phyloP scores from a whole-genome alignment of 2,888 invertebrate genomes.

The Heteropelma amictum region DNA sequence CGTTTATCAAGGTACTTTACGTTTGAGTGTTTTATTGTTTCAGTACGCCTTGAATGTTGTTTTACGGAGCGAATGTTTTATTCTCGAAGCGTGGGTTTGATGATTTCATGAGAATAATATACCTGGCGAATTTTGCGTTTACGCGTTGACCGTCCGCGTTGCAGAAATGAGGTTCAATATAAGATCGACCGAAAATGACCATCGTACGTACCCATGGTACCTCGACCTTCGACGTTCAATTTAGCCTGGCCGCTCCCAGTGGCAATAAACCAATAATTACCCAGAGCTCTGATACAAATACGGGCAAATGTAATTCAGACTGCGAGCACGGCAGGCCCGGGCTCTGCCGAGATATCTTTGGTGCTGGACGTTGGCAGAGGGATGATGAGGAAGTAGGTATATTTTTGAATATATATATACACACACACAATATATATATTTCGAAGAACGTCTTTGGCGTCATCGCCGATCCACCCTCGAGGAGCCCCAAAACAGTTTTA shows the following conservation, averaged over 20 bases:
- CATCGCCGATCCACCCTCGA: conserved; percentile 24
- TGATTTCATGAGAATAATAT: too few species aligned
- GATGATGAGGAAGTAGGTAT: conserved; percentile 6
- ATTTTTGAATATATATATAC: background rate
- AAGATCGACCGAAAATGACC: conserved; percentile 38
- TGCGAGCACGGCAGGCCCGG: conserved; percentile 18
- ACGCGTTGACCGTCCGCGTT: conserved; percentile 8
- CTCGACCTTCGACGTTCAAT: conserved; percentile 63
- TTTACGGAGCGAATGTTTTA: too few species aligned
- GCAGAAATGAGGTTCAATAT: background rate
- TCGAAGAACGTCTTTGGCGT: background rate
- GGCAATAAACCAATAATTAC: conserved; percentile 73
- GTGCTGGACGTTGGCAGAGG: background rate
- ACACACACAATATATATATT: background rate
- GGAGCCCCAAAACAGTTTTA: conserved; percentile 57
- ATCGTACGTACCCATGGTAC: too few species aligned
- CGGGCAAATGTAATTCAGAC: conserved; percentile 72
- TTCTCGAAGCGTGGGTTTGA: too few species aligned
- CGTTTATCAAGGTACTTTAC: too few species aligned
- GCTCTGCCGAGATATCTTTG: background rate
- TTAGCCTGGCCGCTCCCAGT: conserved; percentile 49
- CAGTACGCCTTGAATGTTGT: too few species aligned
- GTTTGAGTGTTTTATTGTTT: too few species aligned
- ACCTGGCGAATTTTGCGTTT: background rate
- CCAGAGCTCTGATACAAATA: conserved; percentile 68